Conservation (phyloP, 2,888 invertebrate genomes). For the Apamea sordens region DNA sequence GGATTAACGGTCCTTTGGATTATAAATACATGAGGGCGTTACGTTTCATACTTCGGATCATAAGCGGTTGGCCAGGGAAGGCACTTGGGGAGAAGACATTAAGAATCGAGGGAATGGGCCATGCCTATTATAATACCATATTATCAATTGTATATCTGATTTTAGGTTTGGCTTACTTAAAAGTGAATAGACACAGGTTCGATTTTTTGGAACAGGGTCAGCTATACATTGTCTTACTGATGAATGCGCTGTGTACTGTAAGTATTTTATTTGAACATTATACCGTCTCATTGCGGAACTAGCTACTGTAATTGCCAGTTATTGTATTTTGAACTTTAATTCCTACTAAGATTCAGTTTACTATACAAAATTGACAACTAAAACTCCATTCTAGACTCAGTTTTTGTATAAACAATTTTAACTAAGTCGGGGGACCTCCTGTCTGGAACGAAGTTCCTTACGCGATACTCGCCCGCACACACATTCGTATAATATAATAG, state of each 20-base stretch:
- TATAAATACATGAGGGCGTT: conserved; percentile 63
- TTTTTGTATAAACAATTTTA: neutral
- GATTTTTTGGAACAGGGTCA: conserved; percentile 63
- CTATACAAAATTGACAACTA: neutral
- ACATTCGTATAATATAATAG: neutral
- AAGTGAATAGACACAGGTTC: conserved; percentile 40
- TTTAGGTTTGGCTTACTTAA: conserved; percentile 55
- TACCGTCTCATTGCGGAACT: neutral
- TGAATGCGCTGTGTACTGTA: conserved; percentile 58
- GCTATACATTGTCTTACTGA: conserved; percentile 61
- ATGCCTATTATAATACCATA: conserved; percentile 60
- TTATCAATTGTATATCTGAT: conserved; percentile 54
- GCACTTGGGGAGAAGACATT: conserved; percentile 60
- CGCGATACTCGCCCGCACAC: neutral
- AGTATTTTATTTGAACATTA: conserved; percentile 36
- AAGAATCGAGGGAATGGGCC: conserved; percentile 50
- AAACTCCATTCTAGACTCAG: neutral
- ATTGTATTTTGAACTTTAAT: neutral
- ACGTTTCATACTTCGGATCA: conserved; percentile 56
- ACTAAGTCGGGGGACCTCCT: no score
- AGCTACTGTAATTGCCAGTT: neutral
- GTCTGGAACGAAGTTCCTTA: no score
- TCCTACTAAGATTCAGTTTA: neutral
- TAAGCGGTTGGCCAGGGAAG: conserved; percentile 68
- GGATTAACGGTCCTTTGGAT: conserved; percentile 56